Base-by-base conservation (phyloP, 2,113 vertebrate species). In the Rhipidura dahli region DNA sequence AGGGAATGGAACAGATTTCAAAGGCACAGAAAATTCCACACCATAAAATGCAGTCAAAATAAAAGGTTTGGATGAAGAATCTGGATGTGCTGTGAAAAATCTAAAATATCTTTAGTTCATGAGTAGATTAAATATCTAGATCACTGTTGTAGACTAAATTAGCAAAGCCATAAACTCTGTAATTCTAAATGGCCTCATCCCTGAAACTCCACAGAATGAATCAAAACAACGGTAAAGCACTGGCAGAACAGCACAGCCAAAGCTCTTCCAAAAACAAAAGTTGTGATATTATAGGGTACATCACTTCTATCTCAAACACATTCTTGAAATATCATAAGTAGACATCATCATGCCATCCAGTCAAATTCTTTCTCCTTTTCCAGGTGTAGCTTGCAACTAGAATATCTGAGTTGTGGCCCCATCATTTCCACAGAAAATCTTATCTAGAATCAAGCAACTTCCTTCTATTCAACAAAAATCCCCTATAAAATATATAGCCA, bases 391-490 rank as follows among this genome's bases (percentile, higher is more conserved):
- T 87, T 53, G 68, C 40, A 69, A 72, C 33, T 63, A 24, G 30
- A 23, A 78, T 51, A 84, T 23, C n/a, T 15, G 40, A 92, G 18
- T 19, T 77, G 40, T 19, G 77, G 33, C 15, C 28, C 45, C 10
- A 27, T 66, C 37, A 86, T 49, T 94, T 70, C 39, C 68, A 87
- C 37, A 85, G 57, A 90, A 93, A 92, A 83, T 64, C 85, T 93
- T 93, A 93, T 95, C 92, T 93, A 59, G 20, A 44, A 96, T 93
- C 88, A 93, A 94, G 71, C n/a, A 93, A 83, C 30, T 66, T 95
- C 21, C 18, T 90, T 65, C 75, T 72, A 33, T 72, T 90, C 30
- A 86, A 44, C 27, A 87, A 82, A 93, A 84, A 20, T 45, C n/a
- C 40, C 47, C 78, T 65, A 40, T 93, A 95, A 96, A 94, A 93